Evolutionary conservation across 2,888 invertebrate species (phyloP), one percentile per base, ranked within the genome.

Genomic region (Elegia similella): DNA sequence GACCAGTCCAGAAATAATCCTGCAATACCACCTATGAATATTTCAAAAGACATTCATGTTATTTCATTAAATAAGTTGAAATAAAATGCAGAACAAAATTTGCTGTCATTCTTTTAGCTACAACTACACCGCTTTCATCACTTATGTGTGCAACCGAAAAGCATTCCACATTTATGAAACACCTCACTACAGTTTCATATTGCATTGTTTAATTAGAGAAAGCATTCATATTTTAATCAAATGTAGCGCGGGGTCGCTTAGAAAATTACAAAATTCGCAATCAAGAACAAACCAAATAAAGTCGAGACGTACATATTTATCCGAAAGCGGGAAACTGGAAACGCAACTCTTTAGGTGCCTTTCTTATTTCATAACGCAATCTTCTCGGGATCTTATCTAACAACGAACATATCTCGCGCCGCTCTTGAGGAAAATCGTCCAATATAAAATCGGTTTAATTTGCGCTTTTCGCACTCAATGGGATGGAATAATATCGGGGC

Each of bases 381-480:
- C 90, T 90, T 84, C 86, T 76, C 84, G 73, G 78, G 75, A 82
- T 79, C 89, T 91, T 91, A 91, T 91, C 90, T 89, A 80, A 82
- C 85, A 80, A 78, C 84, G 86, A 85, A 86, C 88, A 87, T 88
- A 90, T 89, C 90, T 88, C 85, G 87, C 86, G 84, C 84, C 85
- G 86, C 84, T 84, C 82, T 83, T 75, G 75, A 80, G 82, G 90
- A 88, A 86, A 91, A 91, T 90, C 90, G 84, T 90, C 90, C 86
- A 90, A 91, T 91, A 91, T 91, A 91, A 91, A 91, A 90, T 91
- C 90, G 90, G 88, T 91, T 91, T 91, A 91, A 91, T 91, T 91
- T 91, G 91, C 90, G 89, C 91, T 90, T 91, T 90, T 91, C 91
- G 88, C 88, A 91, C 91, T 91, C 91, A 91, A 91, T 91, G 91